phyloP scores from a whole-genome alignment of 2,113 vertebrate genomes.

The Microtus richardsoni region DNA sequence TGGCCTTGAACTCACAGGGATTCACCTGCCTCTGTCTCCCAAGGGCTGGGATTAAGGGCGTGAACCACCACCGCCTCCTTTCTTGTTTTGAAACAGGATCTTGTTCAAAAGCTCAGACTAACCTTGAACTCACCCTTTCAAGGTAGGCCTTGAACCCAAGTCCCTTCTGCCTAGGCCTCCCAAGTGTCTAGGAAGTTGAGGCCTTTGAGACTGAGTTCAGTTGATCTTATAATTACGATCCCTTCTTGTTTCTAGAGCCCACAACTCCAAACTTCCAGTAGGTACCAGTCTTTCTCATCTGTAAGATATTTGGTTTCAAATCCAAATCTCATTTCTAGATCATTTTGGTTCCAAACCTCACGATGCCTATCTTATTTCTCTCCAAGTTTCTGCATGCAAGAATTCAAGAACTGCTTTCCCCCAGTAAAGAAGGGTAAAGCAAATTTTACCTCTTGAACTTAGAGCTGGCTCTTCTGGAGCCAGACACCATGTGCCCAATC shows the following conservation, averaged over 20 bases:
- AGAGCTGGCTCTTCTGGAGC: background rate
- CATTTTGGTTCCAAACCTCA: background rate
- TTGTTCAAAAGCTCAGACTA: background rate
- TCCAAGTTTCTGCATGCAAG: background rate
- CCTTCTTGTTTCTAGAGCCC: background rate
- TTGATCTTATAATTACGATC: background rate
- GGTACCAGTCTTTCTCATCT: background rate
- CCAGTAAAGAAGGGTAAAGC: background rate
- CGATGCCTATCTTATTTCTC: background rate
- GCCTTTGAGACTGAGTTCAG: background rate
- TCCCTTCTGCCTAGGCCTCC: background rate
- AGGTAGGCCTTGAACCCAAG: background rate
- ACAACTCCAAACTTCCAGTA: background rate
- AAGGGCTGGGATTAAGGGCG: too few relatives aligned
- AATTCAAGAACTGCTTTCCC: constrained; percentile 4
- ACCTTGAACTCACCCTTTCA: background rate
- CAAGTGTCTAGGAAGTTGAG: background rate
- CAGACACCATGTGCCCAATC: background rate
- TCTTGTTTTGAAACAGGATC: background rate
- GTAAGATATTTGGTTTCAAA: background rate
- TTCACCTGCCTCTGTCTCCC: too few relatives aligned
- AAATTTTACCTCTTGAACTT: background rate
- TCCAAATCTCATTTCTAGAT: constrained; percentile 8
- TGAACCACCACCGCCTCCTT: too few relatives aligned
- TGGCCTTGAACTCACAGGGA: too few relatives aligned